Evolutionary conservation across 2,113 vertebrate genomes (phyloP).

Genomic region (Picathartes gymnocephalus): DNA sequence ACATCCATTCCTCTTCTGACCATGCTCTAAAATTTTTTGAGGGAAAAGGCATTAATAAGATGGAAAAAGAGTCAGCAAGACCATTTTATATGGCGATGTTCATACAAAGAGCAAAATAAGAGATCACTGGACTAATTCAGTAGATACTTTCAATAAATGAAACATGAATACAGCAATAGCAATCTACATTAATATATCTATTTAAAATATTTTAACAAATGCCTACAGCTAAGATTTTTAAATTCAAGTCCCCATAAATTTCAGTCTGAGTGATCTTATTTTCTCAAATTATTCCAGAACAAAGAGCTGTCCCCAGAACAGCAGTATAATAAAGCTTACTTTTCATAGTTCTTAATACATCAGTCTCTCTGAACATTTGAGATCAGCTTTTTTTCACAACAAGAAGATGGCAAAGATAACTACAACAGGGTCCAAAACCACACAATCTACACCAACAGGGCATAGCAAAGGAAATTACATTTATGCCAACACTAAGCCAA

Average conservation of each 20-base stretch:
- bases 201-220: neutral
- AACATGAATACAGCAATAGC: neutral
- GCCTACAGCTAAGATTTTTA: neutral
- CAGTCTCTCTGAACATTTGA: neutral
- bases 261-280: neutral
- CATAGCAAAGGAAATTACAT: neutral
- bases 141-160: neutral
- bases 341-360: neutral
- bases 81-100: neutral
- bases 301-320: neutral
- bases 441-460: neutral
- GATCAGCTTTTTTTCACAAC: neutral
- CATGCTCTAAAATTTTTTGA: slow-evolving; percentile 60
- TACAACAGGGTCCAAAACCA: neutral
- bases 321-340: neutral
- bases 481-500: neutral
- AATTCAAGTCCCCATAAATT: neutral
- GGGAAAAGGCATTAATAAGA: neutral
- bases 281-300: neutral
- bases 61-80: neutral
- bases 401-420: neutral
- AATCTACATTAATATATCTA: neutral
- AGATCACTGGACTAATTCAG: neutral
- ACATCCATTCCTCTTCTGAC: slow-evolving; percentile 88
- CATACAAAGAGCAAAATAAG: neutral